Percentiles rank a stretch among this genome's conserved stretches.
phyloP scores from a whole-genome alignment of 1,140 invertebrate species.

The Muscidifurax raptorellus region DNA sequence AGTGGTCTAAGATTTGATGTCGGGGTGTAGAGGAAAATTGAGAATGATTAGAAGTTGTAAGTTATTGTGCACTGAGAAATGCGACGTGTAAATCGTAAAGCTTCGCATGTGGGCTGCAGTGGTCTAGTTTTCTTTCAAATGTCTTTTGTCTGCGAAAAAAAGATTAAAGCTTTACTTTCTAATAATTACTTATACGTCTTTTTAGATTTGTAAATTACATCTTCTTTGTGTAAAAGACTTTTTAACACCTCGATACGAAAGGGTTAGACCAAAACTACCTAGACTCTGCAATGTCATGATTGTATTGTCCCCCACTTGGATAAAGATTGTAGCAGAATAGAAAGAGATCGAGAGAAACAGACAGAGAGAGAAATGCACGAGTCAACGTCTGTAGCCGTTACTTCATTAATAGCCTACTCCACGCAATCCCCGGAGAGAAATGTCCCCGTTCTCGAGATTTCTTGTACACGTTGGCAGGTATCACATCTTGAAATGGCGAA shows the following conservation, averaged over 20 bases:
- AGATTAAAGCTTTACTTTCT: no score
- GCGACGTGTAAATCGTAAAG: no score
- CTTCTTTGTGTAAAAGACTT: no score
- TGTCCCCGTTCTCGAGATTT: slow-evolving; percentile 32
- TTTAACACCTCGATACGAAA: no score
- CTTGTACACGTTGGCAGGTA: slow-evolving; percentile 11
- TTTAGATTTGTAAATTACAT: no score
- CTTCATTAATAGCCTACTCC: slow-evolving; percentile 38
- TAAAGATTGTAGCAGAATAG: neutral
- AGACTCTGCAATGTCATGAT: neutral
- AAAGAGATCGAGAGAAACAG: neutral
- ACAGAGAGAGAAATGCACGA: slow-evolving; percentile 4
- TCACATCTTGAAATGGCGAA: slow-evolving; percentile 38
- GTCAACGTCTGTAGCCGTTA: slow-evolving; percentile 20
- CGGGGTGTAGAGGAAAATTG: neutral
- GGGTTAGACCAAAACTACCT: no score
- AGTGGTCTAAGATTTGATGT: no score
- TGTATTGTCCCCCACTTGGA: neutral
- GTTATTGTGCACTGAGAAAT: no score
- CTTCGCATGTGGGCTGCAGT: no score
- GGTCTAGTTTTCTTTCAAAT: no score
- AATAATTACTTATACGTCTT: no score
- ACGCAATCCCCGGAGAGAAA: slow-evolving; percentile 36
- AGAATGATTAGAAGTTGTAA: neutral
- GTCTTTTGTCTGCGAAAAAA: no score